Base-by-base conservation (phyloP, 2,888 invertebrate genomes). In the Epiblema foenella region DNA sequence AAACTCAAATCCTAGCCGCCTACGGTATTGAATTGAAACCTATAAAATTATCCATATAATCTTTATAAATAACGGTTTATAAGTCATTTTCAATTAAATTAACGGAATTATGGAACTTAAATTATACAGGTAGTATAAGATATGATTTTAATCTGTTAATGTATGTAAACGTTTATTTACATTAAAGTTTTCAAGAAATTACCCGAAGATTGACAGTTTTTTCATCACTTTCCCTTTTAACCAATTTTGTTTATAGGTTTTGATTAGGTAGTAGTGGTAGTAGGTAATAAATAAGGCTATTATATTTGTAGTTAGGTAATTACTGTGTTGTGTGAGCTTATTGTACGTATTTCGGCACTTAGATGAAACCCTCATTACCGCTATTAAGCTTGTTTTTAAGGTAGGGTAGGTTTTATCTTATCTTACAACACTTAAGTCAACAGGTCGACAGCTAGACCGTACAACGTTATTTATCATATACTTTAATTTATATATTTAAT, bases 31-130 rank as follows among this genome's bases (percentile, higher is more conserved):
- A 49, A 68, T 69, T 57, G 42, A 49, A 37, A 60, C 59, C 66
- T 49, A 56, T 66, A 57, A 67, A 67, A 71, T 67, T 56, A 71
- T 56, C 56, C 46, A 29, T 62, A 67, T 71, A 67, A 71, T 67
- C 62, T 71, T 66, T 56, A 66, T 60, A 62, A 60, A 71, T 66
- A 67, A 66, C 67, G 64, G 49, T 67, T 60, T 46, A 67, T 20
- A 56, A 24, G 56, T 49, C 5, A 29, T 60, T 67, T 56, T 54
- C 37, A 66, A 66, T 54, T 67, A 54, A 66, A 62, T 67, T 49
- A 49, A 49, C 49, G 49, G 39, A 62, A 56, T 56, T 62, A 62
- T 49, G 37, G 62, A n/a, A 51, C 51, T 39, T 57, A 62, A 71
- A 71, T 71, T 62, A 66, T 62, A 62, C 20, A 42, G 42, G 24